Evolutionary conservation across 53 echinoderm and acorn worm genomes (phyloP).

Genomic region (Antedon mediterranea): DNA sequence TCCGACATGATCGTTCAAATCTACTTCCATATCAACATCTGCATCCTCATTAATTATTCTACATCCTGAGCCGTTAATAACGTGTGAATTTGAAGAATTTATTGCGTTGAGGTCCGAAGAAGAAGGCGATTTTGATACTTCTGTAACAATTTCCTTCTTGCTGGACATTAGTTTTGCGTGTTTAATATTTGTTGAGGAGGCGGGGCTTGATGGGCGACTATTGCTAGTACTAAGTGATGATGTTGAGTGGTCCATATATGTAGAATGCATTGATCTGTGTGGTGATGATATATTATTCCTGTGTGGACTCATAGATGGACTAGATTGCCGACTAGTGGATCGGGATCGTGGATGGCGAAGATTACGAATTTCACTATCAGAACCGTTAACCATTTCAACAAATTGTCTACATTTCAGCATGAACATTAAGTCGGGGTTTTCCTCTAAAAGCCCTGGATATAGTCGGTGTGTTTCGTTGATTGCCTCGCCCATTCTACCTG

Average conservation of each 20-base stretch:
- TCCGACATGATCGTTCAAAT: conserved; percentile 8
- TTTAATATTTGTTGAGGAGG: conserved; percentile 24
- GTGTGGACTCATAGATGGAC: conserved; percentile 93
- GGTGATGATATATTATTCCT: conserved; percentile 53
- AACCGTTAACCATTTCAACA: conserved; percentile 98
- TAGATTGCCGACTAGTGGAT: conserved; percentile 71
- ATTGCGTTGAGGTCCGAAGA: conserved; percentile 67
- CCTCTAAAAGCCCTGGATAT: conserved; percentile 75
- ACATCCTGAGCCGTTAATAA: conserved; percentile 52
- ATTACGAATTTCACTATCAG: conserved; percentile 83
- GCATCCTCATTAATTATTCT: conserved; percentile 27
- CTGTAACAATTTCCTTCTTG: conserved; percentile 13
- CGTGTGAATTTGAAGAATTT: conserved; percentile 70
- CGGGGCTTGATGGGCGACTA: conserved; percentile 19
- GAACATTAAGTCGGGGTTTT: conserved; percentile 78
- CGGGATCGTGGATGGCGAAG: conserved; percentile 47
- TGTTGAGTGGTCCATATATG: conserved; percentile 26
- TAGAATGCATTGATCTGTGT: conserved; percentile 14
- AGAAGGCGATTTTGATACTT: conserved; percentile 30
- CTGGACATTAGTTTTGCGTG: conserved; percentile 12
- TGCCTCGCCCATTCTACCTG: conserved; percentile 90
- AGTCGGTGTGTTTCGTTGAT: conserved; percentile 95
- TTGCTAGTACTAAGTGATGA: conserved; percentile 10
- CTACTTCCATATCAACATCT: conserved; percentile 76
- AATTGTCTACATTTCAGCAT: conserved; percentile 99